Conservation (phyloP, 2,888 invertebrate species). For the Timema podura region DNA sequence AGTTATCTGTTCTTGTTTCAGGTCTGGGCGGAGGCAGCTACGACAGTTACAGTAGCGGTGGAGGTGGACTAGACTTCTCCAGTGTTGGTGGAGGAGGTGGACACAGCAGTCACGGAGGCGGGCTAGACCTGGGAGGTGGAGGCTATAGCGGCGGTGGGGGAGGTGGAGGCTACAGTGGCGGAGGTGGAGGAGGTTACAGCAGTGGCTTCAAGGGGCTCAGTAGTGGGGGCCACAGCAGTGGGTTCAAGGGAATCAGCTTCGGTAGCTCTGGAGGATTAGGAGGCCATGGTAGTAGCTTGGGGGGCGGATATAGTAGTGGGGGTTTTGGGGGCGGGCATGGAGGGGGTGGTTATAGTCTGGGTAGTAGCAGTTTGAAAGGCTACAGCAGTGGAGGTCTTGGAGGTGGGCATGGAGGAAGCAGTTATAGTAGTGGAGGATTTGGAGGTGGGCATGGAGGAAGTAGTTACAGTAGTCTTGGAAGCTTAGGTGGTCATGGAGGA, state of each 20-base stretch:
- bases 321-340: conserved; percentile 8
- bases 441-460: conserved; percentile 11
- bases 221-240: background rate
- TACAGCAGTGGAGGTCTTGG: conserved; percentile 13
- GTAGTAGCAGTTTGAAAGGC: conserved; percentile 8
- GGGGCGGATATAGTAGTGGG: conserved; percentile 8
- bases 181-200: conserved; percentile 12
- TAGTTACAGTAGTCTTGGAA: background rate
- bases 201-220: no score
- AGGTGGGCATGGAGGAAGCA: conserved; percentile 16
- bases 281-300: background rate
- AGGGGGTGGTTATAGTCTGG: background rate
- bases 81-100: background rate
- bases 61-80: background rate
- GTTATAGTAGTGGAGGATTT: conserved; percentile 8
- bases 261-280: background rate
- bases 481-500: conserved; percentile 8
- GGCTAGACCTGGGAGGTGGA: background rate
- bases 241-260: background rate
- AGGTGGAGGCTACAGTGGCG: conserved; percentile 3
- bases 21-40: conserved; percentile 5
- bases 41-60: background rate
- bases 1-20: background rate
- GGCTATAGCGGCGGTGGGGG: conserved; percentile 7
- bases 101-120: background rate